Evolutionary conservation across 2,797 vertebrate genomes (phyloP).

Genomic region (Anguilla megastoma): DNA sequence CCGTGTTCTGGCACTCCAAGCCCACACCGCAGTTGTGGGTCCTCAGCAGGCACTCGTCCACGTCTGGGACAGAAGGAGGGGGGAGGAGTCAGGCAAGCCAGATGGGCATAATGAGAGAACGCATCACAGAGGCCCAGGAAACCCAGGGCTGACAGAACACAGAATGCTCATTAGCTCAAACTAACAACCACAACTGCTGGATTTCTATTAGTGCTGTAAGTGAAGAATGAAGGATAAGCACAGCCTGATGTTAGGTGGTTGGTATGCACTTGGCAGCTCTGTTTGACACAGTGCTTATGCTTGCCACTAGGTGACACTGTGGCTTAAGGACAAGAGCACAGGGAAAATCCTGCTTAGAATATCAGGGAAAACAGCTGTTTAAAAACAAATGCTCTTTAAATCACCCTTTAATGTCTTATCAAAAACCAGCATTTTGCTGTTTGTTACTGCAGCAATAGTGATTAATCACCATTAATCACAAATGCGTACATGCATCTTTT

Average conservation of each 20-base stretch:
- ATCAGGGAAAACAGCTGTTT: slow-evolving; percentile 9
- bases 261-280: not conserved
- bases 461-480: not conserved
- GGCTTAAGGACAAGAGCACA: slow-evolving; percentile 51
- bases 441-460: slow-evolving; percentile 21
- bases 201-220: not conserved
- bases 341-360: not conserved
- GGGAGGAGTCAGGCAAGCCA: not conserved
- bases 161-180: not conserved
- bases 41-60: slow-evolving; percentile 77
- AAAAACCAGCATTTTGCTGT: slow-evolving; percentile 16
- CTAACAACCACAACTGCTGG: not conserved
- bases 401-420: slow-evolving; percentile 2
- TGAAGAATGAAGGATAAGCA: not conserved
- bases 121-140: not conserved
- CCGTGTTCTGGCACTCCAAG: slow-evolving; percentile 81
- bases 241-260: not conserved
- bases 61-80: slow-evolving; percentile 67
- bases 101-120: not conserved
- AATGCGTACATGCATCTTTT: not conserved
- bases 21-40: slow-evolving; percentile 77
- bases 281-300: not conserved
- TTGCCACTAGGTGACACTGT: slow-evolving; percentile 70
- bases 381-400: slow-evolving; percentile 11
- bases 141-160: slow-evolving; percentile 11